phyloP scores from a whole-genome alignment of 2,113 vertebrate species.

The Trematomus loennbergii region DNA sequence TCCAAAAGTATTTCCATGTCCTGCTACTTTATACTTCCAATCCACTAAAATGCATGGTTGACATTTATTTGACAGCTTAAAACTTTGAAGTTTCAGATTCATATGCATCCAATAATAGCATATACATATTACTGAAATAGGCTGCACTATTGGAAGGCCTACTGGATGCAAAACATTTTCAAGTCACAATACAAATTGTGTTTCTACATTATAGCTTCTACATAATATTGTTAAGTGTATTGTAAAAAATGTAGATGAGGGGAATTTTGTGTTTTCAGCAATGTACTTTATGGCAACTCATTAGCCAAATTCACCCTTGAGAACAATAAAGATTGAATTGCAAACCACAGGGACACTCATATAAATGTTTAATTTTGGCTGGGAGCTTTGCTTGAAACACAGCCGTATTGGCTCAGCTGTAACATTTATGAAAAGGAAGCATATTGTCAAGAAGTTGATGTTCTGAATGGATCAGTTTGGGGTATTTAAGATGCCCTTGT shows the following conservation, averaged over 20 bases:
- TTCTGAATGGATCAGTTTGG: slow-evolving; percentile 33
- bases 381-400: slow-evolving; percentile 9
- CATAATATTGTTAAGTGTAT: background rate
- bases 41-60: no score
- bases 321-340: slow-evolving; percentile 22
- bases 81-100: no score
- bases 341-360: slow-evolving; percentile 9
- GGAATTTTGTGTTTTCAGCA: background rate
- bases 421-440: slow-evolving; percentile 29
- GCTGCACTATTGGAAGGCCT: no score
- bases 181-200: background rate
- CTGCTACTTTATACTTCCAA: no score
- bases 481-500: slow-evolving; percentile 33
- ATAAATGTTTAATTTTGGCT: slow-evolving; percentile 36
- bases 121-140: no score
- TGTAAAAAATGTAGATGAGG: background rate
- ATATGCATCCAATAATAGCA: no score
- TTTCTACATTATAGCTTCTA: background rate
- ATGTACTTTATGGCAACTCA: slow-evolving; percentile 13
- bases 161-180: no score
- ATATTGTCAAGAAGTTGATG: slow-evolving; percentile 15
- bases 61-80: no score
- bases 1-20: no score
- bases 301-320: background rate
- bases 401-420: slow-evolving; percentile 2